Evolutionary conservation across 2,888 invertebrate genomes (phyloP), one percentile per base, ranked within the genome.

Genomic region (Megamerina dolium): DNA sequence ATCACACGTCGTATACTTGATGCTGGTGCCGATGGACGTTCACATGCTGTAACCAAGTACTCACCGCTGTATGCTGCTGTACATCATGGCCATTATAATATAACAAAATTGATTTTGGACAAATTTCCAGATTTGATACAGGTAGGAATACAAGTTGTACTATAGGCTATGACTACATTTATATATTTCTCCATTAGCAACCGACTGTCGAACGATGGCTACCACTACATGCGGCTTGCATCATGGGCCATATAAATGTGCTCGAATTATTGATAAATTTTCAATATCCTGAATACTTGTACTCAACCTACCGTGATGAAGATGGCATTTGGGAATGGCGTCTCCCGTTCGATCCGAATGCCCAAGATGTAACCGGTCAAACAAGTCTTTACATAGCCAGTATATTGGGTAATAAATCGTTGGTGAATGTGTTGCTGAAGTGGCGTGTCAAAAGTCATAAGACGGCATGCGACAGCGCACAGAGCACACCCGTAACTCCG

Each of bases 331-430:
- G 83, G 78, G 87, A 89, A 66, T 96, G 90, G 74, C 77, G 79
- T 18, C 79, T 87, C 68, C 83, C 93, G n/a, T 92, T 94, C 66
- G 94, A 96, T 72, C 79, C 95, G 37, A 97, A 97, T 73, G 83
- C 86, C 33, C 80, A 85, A 53, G 93, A 93, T 72, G 88, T 86
- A 4, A 87, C 87, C 20, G 91, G 90, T 0, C 92, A 94, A 72
- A 94, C 85, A 49, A 84, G 93, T 41, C 75, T 97, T 10, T 94
- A 94, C 71, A 81, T 93, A 48, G 90, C 95, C 10, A 85, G 91
- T 65, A 79, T 87, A 46, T 77, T 88, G 42, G 91, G 90, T 16
- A 89, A 90, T 68, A 75, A 80, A 46, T 80, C 83, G 46, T 78
- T 93, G 38, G 82, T 89, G 0, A 85, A 87, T 50, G 76, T 83